Base-by-base conservation (phyloP, 2,113 vertebrate species). In the Pagrus major region DNA sequence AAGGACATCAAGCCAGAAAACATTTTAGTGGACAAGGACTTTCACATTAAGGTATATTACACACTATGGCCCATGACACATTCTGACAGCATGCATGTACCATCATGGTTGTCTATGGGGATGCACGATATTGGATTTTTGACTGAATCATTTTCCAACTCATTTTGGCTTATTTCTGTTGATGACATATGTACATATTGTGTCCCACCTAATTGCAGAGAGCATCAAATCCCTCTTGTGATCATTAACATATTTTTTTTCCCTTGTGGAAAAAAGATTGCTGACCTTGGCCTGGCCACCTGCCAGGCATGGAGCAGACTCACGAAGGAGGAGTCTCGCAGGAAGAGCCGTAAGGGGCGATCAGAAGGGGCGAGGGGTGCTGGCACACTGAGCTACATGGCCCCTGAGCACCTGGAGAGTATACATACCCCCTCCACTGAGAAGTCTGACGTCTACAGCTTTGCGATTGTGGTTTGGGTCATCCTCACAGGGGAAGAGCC, bases 1-100 rank as follows among this genome's bases (percentile, higher is more conserved):
- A 99, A 99, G 91, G 98, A 99, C 87, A 92, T 99, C 59, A 99
- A 99, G 83, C 98, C 98, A 11, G 96, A 98, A 80, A 99, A 99
- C 79, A 97, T 99, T 86, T 94, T 99, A 33, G 96, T 98, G 49
- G 96, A 99, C 79, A 82, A 86, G 44, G 90, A 97, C 86, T 98
- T 97, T 89, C 97, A 99, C 81, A 96, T 99, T 67, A 99, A 99
- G 96, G 98, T 99, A 95, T 37, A 58, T 23, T 5, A 63, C 25
- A 54, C 23, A 37, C 20, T 33, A 1, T 23, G 2, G 3, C 54
- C 27, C 7, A n/a, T 33, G 44, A 18, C 18, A 27, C 5, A 18
- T 66, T 52, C 1, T 16, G 21, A 63, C 37, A 35, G 7, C 14
- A 21, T 46, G 25, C 33, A 18, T 54, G 31, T 39, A 9, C n/a